phyloP scores from a whole-genome alignment of 2,797 vertebrate species.

The Gambelia wislizenii region DNA sequence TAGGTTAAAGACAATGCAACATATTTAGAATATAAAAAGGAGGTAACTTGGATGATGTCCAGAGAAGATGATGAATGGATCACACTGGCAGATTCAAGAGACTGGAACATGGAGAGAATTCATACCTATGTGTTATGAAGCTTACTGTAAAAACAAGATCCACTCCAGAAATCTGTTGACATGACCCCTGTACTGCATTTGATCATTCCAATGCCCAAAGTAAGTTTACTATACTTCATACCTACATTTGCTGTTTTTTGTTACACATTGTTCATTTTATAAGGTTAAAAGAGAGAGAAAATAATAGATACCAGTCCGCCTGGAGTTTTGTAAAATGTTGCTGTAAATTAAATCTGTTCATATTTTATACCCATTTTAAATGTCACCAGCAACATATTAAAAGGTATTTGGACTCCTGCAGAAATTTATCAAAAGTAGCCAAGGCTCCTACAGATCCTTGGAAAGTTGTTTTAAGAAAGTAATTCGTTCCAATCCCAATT shows the following conservation, averaged over 20 bases:
- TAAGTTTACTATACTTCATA: neutral
- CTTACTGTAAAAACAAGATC: neutral
- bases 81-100: slow-evolving; percentile 55
- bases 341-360: neutral
- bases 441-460: neutral
- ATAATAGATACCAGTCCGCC: neutral
- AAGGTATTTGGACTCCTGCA: neutral
- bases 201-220: neutral
- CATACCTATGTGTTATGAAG: neutral
- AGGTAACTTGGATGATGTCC: slow-evolving; percentile 51
- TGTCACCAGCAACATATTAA: neutral
- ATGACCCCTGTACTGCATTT: neutral
- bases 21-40: slow-evolving; percentile 45
- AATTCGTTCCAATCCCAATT: neutral
- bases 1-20: slow-evolving; percentile 75
- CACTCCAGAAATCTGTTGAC: neutral
- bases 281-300: neutral
- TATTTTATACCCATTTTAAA: neutral
- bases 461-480: neutral
- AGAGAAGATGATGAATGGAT: slow-evolving; percentile 48
- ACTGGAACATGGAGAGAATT: slow-evolving; percentile 6
- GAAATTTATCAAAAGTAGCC: neutral
- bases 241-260: no score
- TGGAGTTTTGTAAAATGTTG: neutral
- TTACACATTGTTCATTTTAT: neutral